phyloP scores from a whole-genome alignment of 2,888 invertebrate genomes.

The Tenthredo notha region DNA sequence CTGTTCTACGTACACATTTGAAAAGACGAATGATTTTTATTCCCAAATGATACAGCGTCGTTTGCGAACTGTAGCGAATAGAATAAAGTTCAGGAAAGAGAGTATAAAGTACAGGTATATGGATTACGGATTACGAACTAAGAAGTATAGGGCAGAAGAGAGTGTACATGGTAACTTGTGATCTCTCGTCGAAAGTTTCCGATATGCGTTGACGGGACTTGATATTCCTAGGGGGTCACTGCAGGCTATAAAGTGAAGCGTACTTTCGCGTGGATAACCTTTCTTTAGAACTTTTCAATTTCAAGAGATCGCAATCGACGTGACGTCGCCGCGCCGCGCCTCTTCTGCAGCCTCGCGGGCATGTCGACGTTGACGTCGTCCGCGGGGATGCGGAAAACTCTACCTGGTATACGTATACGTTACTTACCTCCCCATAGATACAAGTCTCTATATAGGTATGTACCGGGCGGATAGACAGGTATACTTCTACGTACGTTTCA shows the following conservation, averaged over 20 bases:
- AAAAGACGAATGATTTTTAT: neutral
- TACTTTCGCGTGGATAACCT: conserved; percentile 50
- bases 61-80: neutral
- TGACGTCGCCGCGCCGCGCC: conserved; percentile 36
- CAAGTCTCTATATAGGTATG: neutral
- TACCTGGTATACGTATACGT: conserved; percentile 4
- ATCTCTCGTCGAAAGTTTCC: conserved; percentile 24
- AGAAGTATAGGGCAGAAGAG: neutral
- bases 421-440: neutral
- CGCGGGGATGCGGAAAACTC: conserved; percentile 37
- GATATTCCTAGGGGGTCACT: conserved; percentile 51
- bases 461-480: neutral
- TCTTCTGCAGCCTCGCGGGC: conserved; percentile 37
- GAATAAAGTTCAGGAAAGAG: neutral
- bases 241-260: conserved; percentile 50
- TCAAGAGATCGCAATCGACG: conserved; percentile 50
- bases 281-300: conserved; percentile 49
- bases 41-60: neutral
- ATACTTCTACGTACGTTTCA: conserved; percentile 9
- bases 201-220: conserved; percentile 49
- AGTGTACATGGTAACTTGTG: neutral
- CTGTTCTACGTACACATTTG: neutral
- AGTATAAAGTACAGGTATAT: neutral
- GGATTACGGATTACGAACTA: conserved; percentile 21
- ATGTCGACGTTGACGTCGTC: conserved; percentile 32